phyloP scores from a whole-genome alignment of 37 sponge, comb jelly and placozoan genomes.

The Aplysina aerophoba region DNA sequence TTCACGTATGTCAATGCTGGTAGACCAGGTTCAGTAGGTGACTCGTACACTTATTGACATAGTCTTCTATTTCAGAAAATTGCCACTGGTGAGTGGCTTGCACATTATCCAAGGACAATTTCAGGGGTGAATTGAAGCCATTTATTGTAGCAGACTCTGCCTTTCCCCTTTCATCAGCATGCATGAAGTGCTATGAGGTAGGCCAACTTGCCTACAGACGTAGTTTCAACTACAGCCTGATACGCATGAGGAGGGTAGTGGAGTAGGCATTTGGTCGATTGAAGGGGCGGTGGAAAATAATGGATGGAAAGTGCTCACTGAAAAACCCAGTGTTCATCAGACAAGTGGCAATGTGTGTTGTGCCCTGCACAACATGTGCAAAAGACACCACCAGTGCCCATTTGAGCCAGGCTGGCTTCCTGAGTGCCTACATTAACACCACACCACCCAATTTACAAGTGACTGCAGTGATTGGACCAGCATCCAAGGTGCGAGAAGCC shows the following conservation, averaged over 20 bases:
- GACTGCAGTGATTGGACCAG: no score
- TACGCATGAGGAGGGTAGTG: constrained; percentile 11
- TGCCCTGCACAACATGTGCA: constrained; percentile 3
- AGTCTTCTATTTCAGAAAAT: background rate
- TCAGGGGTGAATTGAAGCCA: background rate
- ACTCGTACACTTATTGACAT: background rate
- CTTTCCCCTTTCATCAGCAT: background rate
- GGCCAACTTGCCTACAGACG: background rate
- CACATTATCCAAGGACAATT: background rate
- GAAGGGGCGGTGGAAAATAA: constrained; percentile 27
- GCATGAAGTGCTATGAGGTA: constrained; percentile 3
- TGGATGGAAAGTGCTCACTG: constrained; percentile 2
- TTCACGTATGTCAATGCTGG: constrained; percentile 22
- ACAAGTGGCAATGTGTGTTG: constrained; percentile 23
- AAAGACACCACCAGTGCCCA: background rate
- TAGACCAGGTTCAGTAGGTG: constrained; percentile 22
- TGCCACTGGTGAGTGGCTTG: background rate
- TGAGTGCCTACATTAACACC: no score
- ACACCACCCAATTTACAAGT: no score
- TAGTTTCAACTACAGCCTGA: constrained; percentile 15
- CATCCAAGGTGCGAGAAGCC: no score
- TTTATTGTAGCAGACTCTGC: constrained; percentile 23
- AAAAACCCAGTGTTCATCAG: constrained; percentile 24
- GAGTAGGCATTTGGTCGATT: constrained; percentile 31
- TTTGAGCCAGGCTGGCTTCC: no score